Conservation (phyloP, 2,113 vertebrate genomes). For the Mastomys natalensis region DNA sequence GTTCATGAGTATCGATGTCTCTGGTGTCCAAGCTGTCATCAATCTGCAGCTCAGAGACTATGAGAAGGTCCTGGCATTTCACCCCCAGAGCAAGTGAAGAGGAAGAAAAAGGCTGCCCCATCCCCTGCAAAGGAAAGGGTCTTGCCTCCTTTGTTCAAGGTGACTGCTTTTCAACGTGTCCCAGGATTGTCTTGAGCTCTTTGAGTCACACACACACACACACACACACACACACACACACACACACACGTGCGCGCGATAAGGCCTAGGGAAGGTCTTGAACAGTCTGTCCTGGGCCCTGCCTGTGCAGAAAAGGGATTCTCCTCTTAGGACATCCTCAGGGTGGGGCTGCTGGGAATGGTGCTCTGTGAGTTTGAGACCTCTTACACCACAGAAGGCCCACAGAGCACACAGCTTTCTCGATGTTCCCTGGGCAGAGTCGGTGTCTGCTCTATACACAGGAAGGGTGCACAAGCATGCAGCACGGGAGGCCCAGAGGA, state of each 20-base stretch:
- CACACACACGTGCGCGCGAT: too few relatives aligned
- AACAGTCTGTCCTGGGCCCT: too few relatives aligned
- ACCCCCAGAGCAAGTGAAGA: neutral
- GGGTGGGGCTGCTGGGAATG: neutral
- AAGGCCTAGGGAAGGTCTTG: neutral
- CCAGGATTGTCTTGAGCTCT: neutral
- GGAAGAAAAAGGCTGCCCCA: neutral
- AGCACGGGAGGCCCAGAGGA: neutral
- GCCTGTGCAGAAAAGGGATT: neutral
- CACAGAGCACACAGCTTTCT: neutral
- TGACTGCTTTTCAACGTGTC: neutral
- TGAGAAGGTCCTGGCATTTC: neutral
- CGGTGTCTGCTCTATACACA: neutral
- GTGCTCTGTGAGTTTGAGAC: neutral
- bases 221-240: too few relatives aligned
- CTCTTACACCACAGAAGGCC: fast-evolving
- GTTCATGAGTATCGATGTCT: too few relatives aligned
- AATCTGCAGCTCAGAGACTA: neutral
- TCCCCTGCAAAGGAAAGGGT: neutral
- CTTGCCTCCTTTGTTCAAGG: neutral
- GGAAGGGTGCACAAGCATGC: too few relatives aligned
- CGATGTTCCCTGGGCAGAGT: neutral
- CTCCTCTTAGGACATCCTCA: neutral
- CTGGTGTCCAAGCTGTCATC: neutral
- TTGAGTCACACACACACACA: neutral